Evolutionary conservation across 2,113 vertebrate species (phyloP), one percentile per base, ranked within the genome.

Genomic region (Aldabrachelys gigantea): DNA sequence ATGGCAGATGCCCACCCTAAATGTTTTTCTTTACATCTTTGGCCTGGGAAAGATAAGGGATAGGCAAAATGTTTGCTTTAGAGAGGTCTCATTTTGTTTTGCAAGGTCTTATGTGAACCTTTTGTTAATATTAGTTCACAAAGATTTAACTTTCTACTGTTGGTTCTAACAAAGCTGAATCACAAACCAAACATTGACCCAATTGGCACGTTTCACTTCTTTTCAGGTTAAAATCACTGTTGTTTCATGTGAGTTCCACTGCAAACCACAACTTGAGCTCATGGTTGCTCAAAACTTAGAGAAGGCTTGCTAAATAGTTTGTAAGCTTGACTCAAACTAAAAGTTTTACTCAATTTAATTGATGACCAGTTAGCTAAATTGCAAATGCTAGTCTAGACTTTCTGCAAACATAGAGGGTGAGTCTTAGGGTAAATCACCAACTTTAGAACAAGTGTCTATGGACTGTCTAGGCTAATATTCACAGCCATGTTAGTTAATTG

Each of bases 341-440:
- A 95, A 93, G 90, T 22, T 72, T 72, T 22, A 72, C 10, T 21
- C 16, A 38, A 11, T 17, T n/a, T 38, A 38, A 38, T 38, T 38
- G 31, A 72, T 72, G 38, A 72, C 35, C n/a, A 38, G 21, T 38
- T 72, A 72, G 21, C n/a, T 38, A 10, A n/a, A 69, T 38, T 38
- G 9, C 19, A 52, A 79, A 84, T 29, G 80, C 89, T 80, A 5
- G 65, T 83, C 95, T 89, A 0, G 93, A 76, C 87, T 81, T 94
- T 97, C 96, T 94, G 90, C 92, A 96, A 95, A 97, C 96, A 95
- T 97, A 85, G 91, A 91, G 94, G 95, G 91, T 96, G 95, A 92
- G n/a, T 72, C 35, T 9, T 72, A 22, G 86, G 59, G 53, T 65
- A 89, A 83, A 65, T 84, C 88, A 90, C 50, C 88, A 38, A 62